Conservation (phyloP, 2,113 vertebrate genomes). For the Tapirus terrestris region DNA sequence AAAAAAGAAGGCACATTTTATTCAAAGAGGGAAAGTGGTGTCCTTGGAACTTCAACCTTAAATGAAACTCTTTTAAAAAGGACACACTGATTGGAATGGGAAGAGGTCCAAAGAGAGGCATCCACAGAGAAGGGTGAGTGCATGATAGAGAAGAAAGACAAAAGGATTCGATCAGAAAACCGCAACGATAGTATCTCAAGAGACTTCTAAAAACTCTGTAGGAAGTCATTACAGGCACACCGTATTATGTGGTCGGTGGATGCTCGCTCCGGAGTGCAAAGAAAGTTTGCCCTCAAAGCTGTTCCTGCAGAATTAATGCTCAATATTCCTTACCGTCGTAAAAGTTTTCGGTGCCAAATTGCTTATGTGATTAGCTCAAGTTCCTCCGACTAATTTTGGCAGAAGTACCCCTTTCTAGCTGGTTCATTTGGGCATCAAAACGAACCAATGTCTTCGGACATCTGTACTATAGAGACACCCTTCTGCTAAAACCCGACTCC, state of each 20-base stretch:
- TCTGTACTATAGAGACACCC: conserved; percentile 62
- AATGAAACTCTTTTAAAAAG: conserved; percentile 75
- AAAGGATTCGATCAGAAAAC: conserved; percentile 63
- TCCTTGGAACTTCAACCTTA: conserved; percentile 81
- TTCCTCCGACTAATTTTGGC: conserved; percentile 64
- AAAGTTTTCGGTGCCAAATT: conserved; percentile 51
- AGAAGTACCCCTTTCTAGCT: conserved; percentile 62
- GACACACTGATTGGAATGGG: conserved; percentile 73
- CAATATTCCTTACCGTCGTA: conserved; percentile 33
- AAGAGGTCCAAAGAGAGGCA: conserved; percentile 64
- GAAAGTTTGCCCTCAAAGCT: conserved; percentile 49
- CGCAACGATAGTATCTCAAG: conserved; percentile 53
- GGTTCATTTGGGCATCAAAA: conserved; percentile 67
- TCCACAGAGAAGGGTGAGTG: conserved; percentile 28
- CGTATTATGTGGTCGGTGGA: not conserved
- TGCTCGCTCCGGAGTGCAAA: not conserved
- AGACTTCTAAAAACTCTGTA: conserved; percentile 70
- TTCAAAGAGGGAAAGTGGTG: conserved; percentile 78
- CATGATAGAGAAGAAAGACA: conserved; percentile 43
- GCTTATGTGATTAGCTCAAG: conserved; percentile 68
- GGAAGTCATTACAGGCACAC: conserved; percentile 58
- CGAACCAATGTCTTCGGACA: conserved; percentile 67
- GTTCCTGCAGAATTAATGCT: conserved; percentile 58
- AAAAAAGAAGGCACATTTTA: conserved; percentile 76
- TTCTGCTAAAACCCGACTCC: conserved; percentile 52